Base-by-base conservation (phyloP, 2,113 vertebrate genomes). In the Cairina moschata region DNA sequence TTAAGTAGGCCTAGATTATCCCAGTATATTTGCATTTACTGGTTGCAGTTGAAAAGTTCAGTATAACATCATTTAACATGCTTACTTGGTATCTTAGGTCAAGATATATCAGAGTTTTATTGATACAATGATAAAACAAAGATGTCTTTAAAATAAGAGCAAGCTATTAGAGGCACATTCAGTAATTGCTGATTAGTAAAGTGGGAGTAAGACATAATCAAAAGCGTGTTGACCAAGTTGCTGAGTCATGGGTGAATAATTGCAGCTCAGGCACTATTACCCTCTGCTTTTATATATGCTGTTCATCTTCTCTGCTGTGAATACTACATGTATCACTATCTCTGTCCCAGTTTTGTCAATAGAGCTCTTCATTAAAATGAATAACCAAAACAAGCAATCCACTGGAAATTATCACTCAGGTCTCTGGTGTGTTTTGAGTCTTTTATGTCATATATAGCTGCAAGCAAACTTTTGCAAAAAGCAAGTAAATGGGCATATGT, bases 281-380 rank as follows among this genome's bases (percentile, higher is more conserved):
- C 7, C 56, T 76, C 8, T 66, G 6, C 36, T 71, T 11, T 32
- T 63, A 21, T 23, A 9, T 68, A 22, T 28, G 65, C 65, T 91
- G 5, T 60, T 91, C 34, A 9, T 91, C 58, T 44, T 85, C 40
- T 84, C 60, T 21, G 6, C 68, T 66, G 44, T 42, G 54, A 88
- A 46, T 52, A 25, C 63, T 40, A 29, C 28, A n/a, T 58, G n/a
- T 7, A n/a, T 92, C 76, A 40, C 44, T 62, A 17, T 42, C 40
- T 75, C 69, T 93, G 88, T 65, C 69, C 69, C 72, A 76, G 18
- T 91, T 94, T 81, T 93, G 44, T 79, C 73, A 54, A 6, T 69
- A 95, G 73, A 89, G 6, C n/a, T 72, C 36, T 92, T 86, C 36
- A 68, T 91, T 91, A 86, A 82, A 56, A 66, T 62, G 87, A 79